Conservation (phyloP, 64 coral and sea anemone species). For the Acropora tenuis region DNA sequence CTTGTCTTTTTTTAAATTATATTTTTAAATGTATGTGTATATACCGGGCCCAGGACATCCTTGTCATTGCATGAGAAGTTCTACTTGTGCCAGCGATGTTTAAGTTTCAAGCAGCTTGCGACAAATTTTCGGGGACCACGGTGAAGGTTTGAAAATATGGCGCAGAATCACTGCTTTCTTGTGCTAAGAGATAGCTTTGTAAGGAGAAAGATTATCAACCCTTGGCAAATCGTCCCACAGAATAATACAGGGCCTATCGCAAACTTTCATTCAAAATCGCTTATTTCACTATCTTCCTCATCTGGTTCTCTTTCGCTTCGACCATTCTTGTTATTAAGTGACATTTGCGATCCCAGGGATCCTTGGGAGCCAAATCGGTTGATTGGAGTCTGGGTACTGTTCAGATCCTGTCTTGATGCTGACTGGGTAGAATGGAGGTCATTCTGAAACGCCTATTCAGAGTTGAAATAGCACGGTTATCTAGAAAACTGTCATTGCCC, state of each 20-base stretch:
- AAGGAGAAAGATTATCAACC: too few species aligned
- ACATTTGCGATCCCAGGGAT: conserved; percentile 85
- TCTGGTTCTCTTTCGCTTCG: conserved; percentile 51
- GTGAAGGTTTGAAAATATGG: too few species aligned
- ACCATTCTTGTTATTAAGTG: conserved; percentile 70
- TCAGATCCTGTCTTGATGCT: conserved; percentile 57
- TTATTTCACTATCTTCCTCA: conserved; percentile 37
- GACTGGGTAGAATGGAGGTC: conserved; percentile 49
- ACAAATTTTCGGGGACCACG: too few species aligned
- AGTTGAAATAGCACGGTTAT: not conserved
- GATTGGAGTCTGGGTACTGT: conserved; percentile 79
- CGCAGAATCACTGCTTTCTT: too few species aligned
- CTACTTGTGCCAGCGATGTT: too few species aligned
- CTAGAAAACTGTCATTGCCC: not conserved
- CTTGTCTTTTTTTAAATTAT: too few species aligned
- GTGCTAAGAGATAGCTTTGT: too few species aligned
- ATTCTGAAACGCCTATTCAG: conserved; percentile 78
- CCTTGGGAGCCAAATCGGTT: conserved; percentile 85
- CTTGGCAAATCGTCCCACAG: not conserved
- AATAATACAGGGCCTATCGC: not conserved
- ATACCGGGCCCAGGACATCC: too few species aligned
- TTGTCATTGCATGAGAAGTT: too few species aligned
- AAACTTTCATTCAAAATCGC: conserved; percentile 54
- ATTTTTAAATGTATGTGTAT: too few species aligned
- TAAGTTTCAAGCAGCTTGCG: too few species aligned